These are phyloP conservation scores for Ailurus styani DNA, from an alignment of 2,113 vertebrate genomes.

Conservation along the genomic window DNA sequence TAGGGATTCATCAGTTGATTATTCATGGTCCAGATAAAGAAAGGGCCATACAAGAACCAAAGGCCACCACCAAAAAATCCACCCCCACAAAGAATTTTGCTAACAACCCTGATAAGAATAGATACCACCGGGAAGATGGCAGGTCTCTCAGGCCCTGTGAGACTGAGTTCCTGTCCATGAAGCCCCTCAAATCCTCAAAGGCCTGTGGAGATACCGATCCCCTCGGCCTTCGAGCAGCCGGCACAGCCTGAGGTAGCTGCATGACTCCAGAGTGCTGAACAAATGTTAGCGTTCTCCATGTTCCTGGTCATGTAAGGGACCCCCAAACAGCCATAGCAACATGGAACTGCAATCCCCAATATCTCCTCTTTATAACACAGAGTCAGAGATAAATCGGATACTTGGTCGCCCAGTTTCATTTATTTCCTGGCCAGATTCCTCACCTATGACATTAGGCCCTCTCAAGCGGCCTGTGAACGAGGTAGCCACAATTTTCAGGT, in stretches of 20 bases:
- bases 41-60: not conserved
- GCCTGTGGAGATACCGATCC: not conserved
- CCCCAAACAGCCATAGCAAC: conserved; percentile 44
- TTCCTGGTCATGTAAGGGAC: not conserved
- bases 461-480: not conserved
- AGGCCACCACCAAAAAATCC: not conserved
- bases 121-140: not conserved
- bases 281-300: not conserved
- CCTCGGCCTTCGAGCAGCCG: not conserved
- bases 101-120: not conserved
- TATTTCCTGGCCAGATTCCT: not conserved
- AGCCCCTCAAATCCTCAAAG: not conserved
- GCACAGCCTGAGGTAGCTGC: not conserved
- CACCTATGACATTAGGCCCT: not conserved
- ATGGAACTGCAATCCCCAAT: conserved; percentile 81
- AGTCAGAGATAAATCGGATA: conserved; percentile 73
- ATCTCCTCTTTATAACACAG: conserved; percentile 74
- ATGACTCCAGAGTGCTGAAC: not conserved
- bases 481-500: not conserved
- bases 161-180: not conserved
- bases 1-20: not conserved
- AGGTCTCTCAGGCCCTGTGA: not conserved
- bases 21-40: not conserved
- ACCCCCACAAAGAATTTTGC: not conserved
- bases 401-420: not conserved